Evolutionary conservation across 92 coral and sea anemone genomes (phyloP), one percentile per base, ranked within the genome.

Genomic region (Palythoa caribaeorum): DNA sequence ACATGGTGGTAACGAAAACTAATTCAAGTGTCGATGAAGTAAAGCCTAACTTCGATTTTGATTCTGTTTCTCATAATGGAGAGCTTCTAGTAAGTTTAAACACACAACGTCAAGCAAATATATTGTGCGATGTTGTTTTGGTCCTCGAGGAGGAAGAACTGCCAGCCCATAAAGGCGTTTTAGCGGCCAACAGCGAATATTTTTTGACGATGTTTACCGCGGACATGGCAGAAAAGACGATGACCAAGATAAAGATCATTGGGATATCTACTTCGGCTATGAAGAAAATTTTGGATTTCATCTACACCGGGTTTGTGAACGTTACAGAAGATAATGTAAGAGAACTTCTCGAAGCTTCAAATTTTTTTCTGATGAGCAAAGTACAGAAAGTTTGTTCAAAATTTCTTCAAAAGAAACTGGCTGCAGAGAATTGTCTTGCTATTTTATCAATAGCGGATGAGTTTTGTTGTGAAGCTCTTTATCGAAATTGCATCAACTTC

Each of bases 181-280:
- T 97, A 9, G 98, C 98, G 59, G 99, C 98, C 3, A 94, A 93
- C 71, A 94, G 97, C 78, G 83, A 93, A 38, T 97, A 92, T 77
- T 97, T 95, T 76, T 80, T 91, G 78, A 95, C 96, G 10, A 88
- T 97, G 98, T 97, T 97, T 72, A 97, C 95, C n/a, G 91, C 96
- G 15, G 92, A 97, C 73, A 94, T 97, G 98, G 80, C 91, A 6
- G 99, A 96, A 86, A 96, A 86, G 72, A 83, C 89, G 53, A 91
- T 91, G 88, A 83, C 87, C 19, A 89, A 89, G 21, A 92, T 92
- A 3, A 83, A 79, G 6, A 51, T 96, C 20, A 78, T 70, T 2
- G 92, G 90, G 71, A 80, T 94, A 28, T 84, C 88, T 36, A 89
- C 98, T 1, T 80, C 78, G 2, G 96, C 97, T 3, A 88, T 96